phyloP scores from a whole-genome alignment of 2,113 vertebrate species.

The Pteropus alecto region DNA sequence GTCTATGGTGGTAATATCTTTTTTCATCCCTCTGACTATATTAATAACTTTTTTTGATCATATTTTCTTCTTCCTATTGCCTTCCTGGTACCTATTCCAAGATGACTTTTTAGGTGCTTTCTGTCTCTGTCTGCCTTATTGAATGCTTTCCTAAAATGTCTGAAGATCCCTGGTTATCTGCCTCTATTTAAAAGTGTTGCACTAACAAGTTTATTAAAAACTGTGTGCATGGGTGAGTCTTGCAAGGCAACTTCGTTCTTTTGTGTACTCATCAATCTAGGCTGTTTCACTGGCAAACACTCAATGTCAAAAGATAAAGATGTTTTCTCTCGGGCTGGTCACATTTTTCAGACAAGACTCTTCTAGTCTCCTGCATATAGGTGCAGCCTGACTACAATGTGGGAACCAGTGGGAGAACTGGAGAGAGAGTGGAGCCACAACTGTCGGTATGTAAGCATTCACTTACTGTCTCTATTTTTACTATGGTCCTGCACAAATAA shows the following conservation, averaged over 20 bases:
- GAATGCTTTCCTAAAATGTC: neutral
- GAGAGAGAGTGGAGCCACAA: neutral
- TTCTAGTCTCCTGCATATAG: neutral
- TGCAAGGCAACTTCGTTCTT: neutral
- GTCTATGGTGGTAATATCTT: neutral
- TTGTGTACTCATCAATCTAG: neutral
- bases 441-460: neutral
- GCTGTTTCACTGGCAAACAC: neutral
- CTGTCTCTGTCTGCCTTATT: neutral
- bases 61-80: neutral
- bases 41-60: neutral
- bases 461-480: neutral
- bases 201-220: neutral
- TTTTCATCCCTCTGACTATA: neutral
- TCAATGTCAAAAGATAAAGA: neutral
- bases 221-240: neutral
- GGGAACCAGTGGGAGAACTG: neutral
- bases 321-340: neutral
- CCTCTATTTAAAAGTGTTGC: neutral
- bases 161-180: neutral
- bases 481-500: neutral
- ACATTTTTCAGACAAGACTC: neutral
- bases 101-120: neutral
- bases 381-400: neutral
- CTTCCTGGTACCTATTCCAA: neutral